Base-by-base conservation (phyloP, 2,113 vertebrate species). In the Rhegmatorhina hoffmannsi region DNA sequence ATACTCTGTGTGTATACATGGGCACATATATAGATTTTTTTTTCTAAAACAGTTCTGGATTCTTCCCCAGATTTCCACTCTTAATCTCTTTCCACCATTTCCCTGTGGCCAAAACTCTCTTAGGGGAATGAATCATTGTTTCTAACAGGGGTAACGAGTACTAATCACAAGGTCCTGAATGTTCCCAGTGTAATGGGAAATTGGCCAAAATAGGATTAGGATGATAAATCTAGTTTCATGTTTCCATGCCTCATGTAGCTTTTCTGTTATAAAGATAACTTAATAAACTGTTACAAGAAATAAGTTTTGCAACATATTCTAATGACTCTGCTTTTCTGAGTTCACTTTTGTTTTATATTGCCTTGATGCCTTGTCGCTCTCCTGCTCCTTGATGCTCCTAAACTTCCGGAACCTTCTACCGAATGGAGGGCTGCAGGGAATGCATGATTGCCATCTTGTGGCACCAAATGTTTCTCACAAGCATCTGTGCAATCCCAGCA, bases 371-470 rank as follows among this genome's bases (percentile, higher is more conserved):
- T 26, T 52, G 50, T 47, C 58, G 34, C 56, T 81, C 21, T 76
- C 26, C 56, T 88, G 68, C 64, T 88, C 36, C 63, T 34, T 86
- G 76, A 50, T 92, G 88, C 55, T 59, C 2, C 56, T 70, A 86
- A 96, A 95, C 91, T 95, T 97, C 95, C 76, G 77, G 95, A 97
- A 97, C 87, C 47, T 96, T 96, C 96, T 56, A 60, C 21, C 0
- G 0, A 38, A 50, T 14, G 7, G 36, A 73, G 60, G 31, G 69
- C 59, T 87, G 43, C 89, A 50, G 69, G 69, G 94, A 94, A 89
- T 77, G 58, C 49, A 2, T 43, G 68, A 94, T 93, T 95, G 96
- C 95, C 96, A 95, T 79, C 96, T 95, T 92, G 95, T 97, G 96
- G 96, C 80, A 78, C 40, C 38, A 81, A 74, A 20, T 24, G 56